Conservation (phyloP, 1,140 invertebrate genomes). For the Holcopasites calliopsidis region DNA sequence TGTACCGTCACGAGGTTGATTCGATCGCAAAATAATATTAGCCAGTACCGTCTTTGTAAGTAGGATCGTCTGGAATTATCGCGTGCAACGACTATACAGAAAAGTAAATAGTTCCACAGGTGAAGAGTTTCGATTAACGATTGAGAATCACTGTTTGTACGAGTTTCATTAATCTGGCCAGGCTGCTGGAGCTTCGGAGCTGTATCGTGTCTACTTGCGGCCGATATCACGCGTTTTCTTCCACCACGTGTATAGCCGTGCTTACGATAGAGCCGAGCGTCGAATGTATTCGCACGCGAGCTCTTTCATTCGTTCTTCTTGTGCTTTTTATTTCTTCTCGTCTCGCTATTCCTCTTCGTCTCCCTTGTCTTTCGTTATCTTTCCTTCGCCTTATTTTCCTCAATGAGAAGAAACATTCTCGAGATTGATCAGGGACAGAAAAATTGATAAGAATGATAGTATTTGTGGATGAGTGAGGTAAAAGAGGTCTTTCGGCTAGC, state of each 20-base stretch:
- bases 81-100: too few relatives aligned
- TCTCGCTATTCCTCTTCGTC: too few relatives aligned
- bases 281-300: background rate
- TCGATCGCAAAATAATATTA: too few relatives aligned
- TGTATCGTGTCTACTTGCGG: slow-evolving; percentile 57
- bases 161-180: slow-evolving; percentile 74
- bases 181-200: slow-evolving; percentile 60
- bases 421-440: too few relatives aligned
- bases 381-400: background rate
- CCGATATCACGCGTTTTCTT: slow-evolving; percentile 55
- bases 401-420: too few relatives aligned
- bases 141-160: slow-evolving; percentile 67
- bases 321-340: background rate
- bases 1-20: too few relatives aligned
- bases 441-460: too few relatives aligned
- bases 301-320: slow-evolving; percentile 1
- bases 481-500: slow-evolving; percentile 50
- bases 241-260: slow-evolving; percentile 3
- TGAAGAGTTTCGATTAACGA: background rate
- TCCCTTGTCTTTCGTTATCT: background rate
- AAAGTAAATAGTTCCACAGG: background rate
- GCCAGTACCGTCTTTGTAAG: too few relatives aligned
- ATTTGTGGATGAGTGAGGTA: too few relatives aligned
- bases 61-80: too few relatives aligned
- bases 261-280: background rate